Base-by-base conservation (phyloP, 2,797 vertebrate genomes). In the Molossus alvarezi region DNA sequence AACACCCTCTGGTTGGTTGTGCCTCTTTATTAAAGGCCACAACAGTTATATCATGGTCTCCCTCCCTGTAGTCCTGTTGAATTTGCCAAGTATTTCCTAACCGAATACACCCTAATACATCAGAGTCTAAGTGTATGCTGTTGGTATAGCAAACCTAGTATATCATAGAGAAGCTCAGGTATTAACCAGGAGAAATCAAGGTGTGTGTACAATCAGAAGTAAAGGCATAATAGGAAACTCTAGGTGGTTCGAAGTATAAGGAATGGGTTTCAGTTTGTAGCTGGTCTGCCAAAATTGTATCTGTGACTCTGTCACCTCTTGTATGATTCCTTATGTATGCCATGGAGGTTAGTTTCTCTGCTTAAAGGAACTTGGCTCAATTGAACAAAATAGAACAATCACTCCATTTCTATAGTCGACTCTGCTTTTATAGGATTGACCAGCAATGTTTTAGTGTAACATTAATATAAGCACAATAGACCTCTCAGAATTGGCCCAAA, bases 301-400 rank as follows among this genome's bases (percentile, higher is more conserved):
- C 72, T 64, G 65, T 80, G 77, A 3, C 65, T 57, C 13, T 79
- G 57, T 69, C 64, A 48, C n/a, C 18, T 88, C 41, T 83, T 83
- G 20, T 75, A 77, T 45, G 62, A 9, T 81, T 81, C 20, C 37
- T 91, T 76, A 25, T 37, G 14, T 27, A 80, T 71, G 45, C 23
- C 67, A 53, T 11, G 14, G 53, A 92, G 25, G 33, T 29, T 69
- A 51, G 29, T 60, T 92, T 82, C 65, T 90, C 80, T 72, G 62
- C 48, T 87, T 92, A 90, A 92, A 87, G 77, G 62, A 94, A 62
- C 72, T 76, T 13, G 69, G 45, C 9, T 73, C 45, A 88, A 33
- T 37, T 69, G 83, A 69, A 93, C 6, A 48, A 91, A 91, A 85
- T 3, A 72, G 55, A 9, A 29, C 20, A 75, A 48, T 23, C 9